Evolutionary conservation across 2,113 vertebrate genomes (phyloP).

Genomic region (Reinhardtius hippoglossoides): DNA sequence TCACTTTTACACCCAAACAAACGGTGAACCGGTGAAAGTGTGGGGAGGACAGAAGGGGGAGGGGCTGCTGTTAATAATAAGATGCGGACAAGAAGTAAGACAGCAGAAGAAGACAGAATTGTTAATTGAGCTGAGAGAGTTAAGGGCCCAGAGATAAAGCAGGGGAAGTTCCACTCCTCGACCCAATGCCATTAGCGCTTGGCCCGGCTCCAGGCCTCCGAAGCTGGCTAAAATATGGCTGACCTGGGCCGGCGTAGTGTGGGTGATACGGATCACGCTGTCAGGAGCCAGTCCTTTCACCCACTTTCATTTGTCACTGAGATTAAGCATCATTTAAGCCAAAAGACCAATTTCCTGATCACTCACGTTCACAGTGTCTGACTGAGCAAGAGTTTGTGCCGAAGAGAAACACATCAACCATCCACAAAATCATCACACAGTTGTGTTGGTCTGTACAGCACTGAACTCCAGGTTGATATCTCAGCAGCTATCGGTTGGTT

Average conservation of each 20-base stretch:
- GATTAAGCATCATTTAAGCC: too few species aligned
- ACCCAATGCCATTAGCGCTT: constrained; percentile 43
- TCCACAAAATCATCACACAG: neutral
- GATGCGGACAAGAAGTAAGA: neutral
- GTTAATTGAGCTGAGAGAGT: constrained; percentile 26
- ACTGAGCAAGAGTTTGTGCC: neutral
- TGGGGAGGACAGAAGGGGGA: too few species aligned
- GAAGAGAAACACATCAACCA: neutral
- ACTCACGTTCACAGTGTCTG: neutral
- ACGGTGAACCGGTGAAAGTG: too few species aligned
- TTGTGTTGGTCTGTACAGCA: neutral
- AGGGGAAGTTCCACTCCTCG: neutral
- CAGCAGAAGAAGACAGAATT: neutral
- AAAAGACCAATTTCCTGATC: constrained; percentile 8
- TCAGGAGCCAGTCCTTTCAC: constrained; percentile 10
- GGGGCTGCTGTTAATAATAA: constrained; percentile 1
- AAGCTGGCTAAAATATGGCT: constrained; percentile 19
- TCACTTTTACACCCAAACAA: neutral
- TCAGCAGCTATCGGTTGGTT: too few species aligned
- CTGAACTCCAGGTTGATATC: neutral
- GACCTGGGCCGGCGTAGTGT: neutral
- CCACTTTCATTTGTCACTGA: constrained; percentile 27
- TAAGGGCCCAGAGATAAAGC: constrained; percentile 27
- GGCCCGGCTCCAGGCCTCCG: constrained; percentile 47
- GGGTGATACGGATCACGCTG: neutral